Evolutionary conservation across 1,140 invertebrate genomes (phyloP).

Genomic region (Temnothorax longispinosus): DNA sequence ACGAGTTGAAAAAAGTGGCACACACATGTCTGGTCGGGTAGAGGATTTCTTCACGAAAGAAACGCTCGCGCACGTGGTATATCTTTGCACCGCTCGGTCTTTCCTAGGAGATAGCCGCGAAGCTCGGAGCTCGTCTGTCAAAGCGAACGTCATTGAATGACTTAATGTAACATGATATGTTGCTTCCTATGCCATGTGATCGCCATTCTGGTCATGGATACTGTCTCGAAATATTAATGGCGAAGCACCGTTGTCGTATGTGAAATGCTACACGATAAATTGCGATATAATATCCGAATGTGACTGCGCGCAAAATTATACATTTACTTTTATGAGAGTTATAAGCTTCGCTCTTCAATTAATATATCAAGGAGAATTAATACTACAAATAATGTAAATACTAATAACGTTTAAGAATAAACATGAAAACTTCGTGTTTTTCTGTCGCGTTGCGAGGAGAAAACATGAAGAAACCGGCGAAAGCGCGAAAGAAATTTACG

Average conservation of each 20-base stretch:
- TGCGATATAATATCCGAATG: neutral
- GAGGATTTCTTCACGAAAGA: constrained; percentile 16
- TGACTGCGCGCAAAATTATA: neutral
- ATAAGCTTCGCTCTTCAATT: neutral
- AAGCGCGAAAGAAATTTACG: neutral
- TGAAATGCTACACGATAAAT: neutral
- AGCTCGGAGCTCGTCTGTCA: constrained; percentile 1
- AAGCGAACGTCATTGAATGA: constrained; percentile 43
- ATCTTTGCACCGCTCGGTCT: neutral
- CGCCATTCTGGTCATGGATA: constrained; percentile 24
- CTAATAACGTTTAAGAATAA: neutral
- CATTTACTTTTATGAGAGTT: neutral
- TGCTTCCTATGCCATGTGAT: constrained; percentile 56
- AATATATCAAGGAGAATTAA: neutral
- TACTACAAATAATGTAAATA: constrained; percentile 8
- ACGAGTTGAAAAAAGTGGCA: constrained; percentile 33
- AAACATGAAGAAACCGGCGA: neutral
- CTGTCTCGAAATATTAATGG: neutral
- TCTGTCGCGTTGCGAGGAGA: neutral
- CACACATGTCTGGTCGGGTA: constrained; percentile 13
- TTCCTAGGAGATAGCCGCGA: neutral
- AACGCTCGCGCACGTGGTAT: constrained; percentile 15
- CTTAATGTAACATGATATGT: constrained; percentile 65
- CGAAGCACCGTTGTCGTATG: neutral
- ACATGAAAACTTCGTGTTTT: neutral